Percentiles rank a stretch among this genome's conserved stretches.
phyloP scores from a whole-genome alignment of 1,140 invertebrate species.

The Orchesella cincta region DNA sequence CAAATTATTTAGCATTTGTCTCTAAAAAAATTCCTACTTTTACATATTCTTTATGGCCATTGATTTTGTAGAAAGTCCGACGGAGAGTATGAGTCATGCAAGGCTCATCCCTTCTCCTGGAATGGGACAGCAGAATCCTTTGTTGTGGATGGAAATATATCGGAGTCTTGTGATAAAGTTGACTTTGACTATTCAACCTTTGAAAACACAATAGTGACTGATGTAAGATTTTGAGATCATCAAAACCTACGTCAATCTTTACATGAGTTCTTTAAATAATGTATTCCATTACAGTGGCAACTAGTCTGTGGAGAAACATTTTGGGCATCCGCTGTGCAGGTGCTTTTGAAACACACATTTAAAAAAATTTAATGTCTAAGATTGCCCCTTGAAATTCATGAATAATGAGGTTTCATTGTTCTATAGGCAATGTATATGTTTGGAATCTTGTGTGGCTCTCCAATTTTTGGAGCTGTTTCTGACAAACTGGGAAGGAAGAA shows the following conservation, averaged over 20 bases:
- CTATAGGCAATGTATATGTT: constrained; percentile 48
- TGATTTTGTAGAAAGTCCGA: constrained; percentile 28
- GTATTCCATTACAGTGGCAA: constrained; percentile 43
- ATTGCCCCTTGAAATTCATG: too few species aligned
- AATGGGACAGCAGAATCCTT: neutral
- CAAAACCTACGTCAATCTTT: too few species aligned
- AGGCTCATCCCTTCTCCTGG: neutral
- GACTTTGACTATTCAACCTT: constrained; percentile 46
- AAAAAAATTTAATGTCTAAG: too few species aligned
- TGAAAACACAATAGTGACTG: constrained; percentile 44
- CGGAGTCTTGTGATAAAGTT: constrained; percentile 17
- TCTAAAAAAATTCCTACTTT: neutral
- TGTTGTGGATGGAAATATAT: constrained; percentile 19
- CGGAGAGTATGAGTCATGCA: constrained; percentile 40
- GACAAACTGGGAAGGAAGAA: constrained; percentile 48
- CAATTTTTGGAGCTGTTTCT: constrained; percentile 48
- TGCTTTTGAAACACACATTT: neutral
- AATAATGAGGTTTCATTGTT: neutral
- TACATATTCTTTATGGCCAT: neutral
- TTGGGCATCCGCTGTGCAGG: constrained; percentile 46
- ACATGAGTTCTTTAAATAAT: neutral
- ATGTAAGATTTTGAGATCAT: constrained; percentile 42
- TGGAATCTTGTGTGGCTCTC: constrained; percentile 47
- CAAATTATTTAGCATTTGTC: constrained; percentile 9
- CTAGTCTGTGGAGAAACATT: constrained; percentile 44